Conservation (phyloP, 37 sponge, comb jelly and placozoan genomes). For the Tethya wilhelma region DNA sequence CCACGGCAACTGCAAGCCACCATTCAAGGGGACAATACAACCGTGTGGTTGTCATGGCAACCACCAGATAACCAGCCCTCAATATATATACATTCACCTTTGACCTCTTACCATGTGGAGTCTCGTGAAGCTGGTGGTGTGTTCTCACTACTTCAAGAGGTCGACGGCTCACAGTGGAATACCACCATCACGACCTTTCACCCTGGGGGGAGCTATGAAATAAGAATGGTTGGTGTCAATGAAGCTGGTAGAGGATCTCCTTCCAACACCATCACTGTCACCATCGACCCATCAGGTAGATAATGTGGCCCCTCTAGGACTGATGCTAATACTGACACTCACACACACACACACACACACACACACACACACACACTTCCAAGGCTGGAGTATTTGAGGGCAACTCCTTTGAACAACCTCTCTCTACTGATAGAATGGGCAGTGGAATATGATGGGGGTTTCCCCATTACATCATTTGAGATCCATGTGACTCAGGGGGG, state of each 20-base stretch:
- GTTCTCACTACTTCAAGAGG: no score
- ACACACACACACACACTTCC: slow-evolving; percentile 36
- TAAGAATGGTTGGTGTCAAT: slow-evolving; percentile 29
- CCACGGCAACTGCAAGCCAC: no score
- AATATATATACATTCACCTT: no score
- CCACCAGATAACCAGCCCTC: no score
- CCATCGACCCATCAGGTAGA: slow-evolving; percentile 21
- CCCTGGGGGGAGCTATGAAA: slow-evolving; percentile 31
- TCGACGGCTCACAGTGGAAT: no score
- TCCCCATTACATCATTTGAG: slow-evolving; percentile 23
- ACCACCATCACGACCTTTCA: slow-evolving; percentile 2
- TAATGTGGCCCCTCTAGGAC: no score
- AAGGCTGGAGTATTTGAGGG: slow-evolving; percentile 17
- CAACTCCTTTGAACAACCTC: slow-evolving; percentile 15
- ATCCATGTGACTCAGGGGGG: slow-evolving; percentile 11
- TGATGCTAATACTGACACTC: no score
- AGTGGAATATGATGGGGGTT: slow-evolving; percentile 59
- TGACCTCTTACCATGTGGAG: no score
- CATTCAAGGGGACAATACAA: no score
- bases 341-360: no score
- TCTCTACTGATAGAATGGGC: slow-evolving; percentile 53
- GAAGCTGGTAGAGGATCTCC: slow-evolving; percentile 14
- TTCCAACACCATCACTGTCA: slow-evolving; percentile 16
- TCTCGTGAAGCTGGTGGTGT: no score
- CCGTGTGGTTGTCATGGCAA: no score